Percentiles rank a stretch among this genome's conserved stretches.
Conservation (phyloP, 1,140 invertebrate species). For the Apocrypta bakeri region DNA sequence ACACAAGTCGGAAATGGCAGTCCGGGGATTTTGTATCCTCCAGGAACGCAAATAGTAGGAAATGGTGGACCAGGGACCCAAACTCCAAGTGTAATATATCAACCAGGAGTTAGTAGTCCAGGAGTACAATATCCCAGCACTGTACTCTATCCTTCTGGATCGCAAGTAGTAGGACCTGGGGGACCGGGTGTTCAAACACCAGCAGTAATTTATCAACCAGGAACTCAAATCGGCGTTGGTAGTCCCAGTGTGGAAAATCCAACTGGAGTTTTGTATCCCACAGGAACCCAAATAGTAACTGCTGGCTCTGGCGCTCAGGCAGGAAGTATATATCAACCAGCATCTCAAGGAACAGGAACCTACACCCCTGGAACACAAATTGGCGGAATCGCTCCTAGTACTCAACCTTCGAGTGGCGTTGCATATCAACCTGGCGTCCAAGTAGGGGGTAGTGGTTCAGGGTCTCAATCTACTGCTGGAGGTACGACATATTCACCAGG, state of each 20-base stretch:
- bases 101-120: constrained; percentile 9
- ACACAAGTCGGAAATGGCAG: constrained; percentile 36
- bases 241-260: too few species aligned
- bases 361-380: too few species aligned
- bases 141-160: constrained; percentile 19
- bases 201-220: background rate
- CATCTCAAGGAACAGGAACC: too few species aligned
- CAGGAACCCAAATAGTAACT: background rate
- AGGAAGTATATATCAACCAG: background rate
- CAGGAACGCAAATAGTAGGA: constrained; percentile 18
- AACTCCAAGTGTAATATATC: background rate
- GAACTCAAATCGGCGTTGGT: background rate
- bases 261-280: too few species aligned
- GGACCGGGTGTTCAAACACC: too few species aligned
- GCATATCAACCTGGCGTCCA: too few species aligned
- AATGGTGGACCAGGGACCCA: constrained; percentile 24
- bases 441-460: too few species aligned
- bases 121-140: background rate
- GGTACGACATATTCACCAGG: too few species aligned
- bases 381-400: too few species aligned
- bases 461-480: too few species aligned
- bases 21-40: constrained; percentile 44
- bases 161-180: background rate
- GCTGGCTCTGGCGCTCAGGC: background rate
- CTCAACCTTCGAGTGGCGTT: too few species aligned